Evolutionary conservation across 2,797 vertebrate species (phyloP).

Genomic region (Varecia variegata): DNA sequence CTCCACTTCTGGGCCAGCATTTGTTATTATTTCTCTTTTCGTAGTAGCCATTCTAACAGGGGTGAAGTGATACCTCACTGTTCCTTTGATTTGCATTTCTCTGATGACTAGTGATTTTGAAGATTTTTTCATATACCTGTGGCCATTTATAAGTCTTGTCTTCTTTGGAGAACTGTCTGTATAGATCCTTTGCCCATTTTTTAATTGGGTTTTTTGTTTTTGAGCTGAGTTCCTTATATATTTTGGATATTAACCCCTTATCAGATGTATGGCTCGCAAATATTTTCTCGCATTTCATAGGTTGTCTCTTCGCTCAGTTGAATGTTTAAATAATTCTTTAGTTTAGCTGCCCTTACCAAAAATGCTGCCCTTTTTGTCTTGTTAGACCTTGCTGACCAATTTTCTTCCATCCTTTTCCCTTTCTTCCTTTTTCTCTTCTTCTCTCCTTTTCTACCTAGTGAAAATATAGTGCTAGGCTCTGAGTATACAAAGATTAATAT

Average conservation of each 20-base stretch:
- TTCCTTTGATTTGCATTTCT: not conserved
- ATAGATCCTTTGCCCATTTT: not conserved
- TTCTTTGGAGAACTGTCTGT: not conserved
- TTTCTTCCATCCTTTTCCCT: not conserved
- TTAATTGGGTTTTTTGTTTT: not conserved
- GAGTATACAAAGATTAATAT: not conserved
- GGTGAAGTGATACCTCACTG: not conserved
- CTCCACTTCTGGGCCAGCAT: not conserved
- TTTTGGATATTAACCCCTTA: not conserved
- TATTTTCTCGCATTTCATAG: not conserved
- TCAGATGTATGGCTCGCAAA: not conserved
- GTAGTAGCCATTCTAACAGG: not conserved
- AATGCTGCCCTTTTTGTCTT: not conserved
- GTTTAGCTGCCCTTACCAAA: not conserved
- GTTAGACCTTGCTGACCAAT: not conserved
- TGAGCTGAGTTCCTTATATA: not conserved
- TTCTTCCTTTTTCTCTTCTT: not conserved
- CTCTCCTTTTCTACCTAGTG: not conserved
- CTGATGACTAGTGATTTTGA: not conserved
- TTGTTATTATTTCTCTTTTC: not conserved
- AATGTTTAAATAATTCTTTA: not conserved
- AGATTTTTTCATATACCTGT: not conserved
- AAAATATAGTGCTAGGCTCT: not conserved
- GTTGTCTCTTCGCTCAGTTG: not conserved
- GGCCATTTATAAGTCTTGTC: not conserved